Base-by-base conservation (phyloP, 2,797 vertebrate species). In the Macroramphosus scolopax region DNA sequence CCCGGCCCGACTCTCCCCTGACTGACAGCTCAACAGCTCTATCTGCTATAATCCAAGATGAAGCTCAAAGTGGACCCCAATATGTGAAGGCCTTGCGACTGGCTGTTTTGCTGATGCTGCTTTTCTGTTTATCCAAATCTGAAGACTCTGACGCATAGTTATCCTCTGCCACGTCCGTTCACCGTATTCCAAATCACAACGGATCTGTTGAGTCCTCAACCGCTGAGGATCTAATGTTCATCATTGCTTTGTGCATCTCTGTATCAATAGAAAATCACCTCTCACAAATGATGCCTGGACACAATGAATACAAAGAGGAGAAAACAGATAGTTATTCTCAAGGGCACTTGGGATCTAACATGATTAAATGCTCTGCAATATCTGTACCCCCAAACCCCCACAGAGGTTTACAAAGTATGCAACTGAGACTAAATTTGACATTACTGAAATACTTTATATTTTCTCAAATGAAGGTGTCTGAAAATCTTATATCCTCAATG, bases 11-110 rank as follows among this genome's bases (percentile, higher is more conserved):
- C 56, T 59, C 35, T 22, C 44, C 29, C 13, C n/a, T 4, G 18
- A 5, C 29, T 16, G 22, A 17, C 22, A 14, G 35, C 51, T 25
- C 36, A 56, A 48, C 24, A 43, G 26, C 29, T 29, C 22, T 10
- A 24, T 29, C 45, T 20, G 32, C 34, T 46, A 31, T 10, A 30
- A 26, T 56, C 22, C 46, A n/a, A n/a, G n/a, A 12, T 24, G 14
- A 28, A 57, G 35, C 40, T 50, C 36, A 63, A 65, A 73, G 22
- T 37, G 8, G 33, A 52, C 42, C 7, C 38, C 6, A 1, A 17
- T 47, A 20, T 60, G 42, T 55, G 35, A 45, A 40, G 11, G 28
- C 28, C 37, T 51, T 20, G 32, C 61, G 25, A 46, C 14, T 0
- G 11, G 28, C 55, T 34, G 37, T 54, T 63, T 40, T 57, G 68